Evolutionary conservation across 2,888 invertebrate species (phyloP), one percentile per base, ranked within the genome.

Genomic region (Macrophya alboannulata): DNA sequence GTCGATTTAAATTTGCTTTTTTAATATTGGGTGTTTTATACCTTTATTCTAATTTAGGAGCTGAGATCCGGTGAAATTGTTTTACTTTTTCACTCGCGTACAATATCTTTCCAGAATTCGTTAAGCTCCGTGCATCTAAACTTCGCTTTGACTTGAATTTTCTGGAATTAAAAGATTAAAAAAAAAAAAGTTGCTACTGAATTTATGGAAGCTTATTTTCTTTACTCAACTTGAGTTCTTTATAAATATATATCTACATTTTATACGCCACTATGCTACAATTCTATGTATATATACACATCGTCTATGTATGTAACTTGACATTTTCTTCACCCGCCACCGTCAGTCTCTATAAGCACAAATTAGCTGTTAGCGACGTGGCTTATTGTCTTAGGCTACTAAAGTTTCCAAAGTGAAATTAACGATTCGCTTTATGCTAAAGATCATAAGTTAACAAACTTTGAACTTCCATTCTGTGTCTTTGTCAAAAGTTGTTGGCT

Each of bases 381-480:
- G 77, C 77, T 77, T 77, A 77, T 77, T 77, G 77, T 77, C 77
- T 77, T 37, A 77, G 77, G 77, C 55, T 25, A 77, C 77, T 77
- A 77, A 55, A 77, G 77, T 77, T 77, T 77, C 77, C 43, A 51
- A 77, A 77, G 77, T 77, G 43, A 65, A 81, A 81, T 81, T 81
- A 81, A 81, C 81, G 81, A 81, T 81, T 81, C 62, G 51, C 40
- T 65, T 59, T 40, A 62, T 65, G 43, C 43, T 45, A 81, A 59
- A 45, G 81, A 59, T 81, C 81, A 81, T 65, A 81, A 81, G 62
- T 81, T 81, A 62, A 59, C 51, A 31, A 81, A 59, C 81, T 81
- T 81, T 8, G 43, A 62, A 62, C 81, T 81, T 77, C 21, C 62
- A 81, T 59, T 62, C 81, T 21, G 37, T 25, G 37, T 55, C 77